Percentiles rank a stretch among this genome's conserved stretches.
These are phyloP conservation scores for Tanytarsus gracilentus DNA, from an alignment of 2,888 invertebrate genomes.

Conservation along the genomic window DNA sequence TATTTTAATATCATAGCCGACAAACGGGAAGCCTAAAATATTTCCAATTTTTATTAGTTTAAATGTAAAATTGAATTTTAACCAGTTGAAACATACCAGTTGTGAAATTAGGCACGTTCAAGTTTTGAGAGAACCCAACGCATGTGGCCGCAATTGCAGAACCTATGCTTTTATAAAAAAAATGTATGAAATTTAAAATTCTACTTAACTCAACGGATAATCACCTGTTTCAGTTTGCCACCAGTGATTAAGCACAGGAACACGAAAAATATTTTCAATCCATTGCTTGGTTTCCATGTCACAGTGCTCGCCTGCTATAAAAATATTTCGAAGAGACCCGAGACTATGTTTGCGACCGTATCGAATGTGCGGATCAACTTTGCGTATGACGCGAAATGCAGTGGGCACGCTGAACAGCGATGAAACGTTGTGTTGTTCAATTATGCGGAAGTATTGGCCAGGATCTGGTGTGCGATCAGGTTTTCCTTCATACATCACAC, in stretches of 20 bases:
- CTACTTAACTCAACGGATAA: not conserved
- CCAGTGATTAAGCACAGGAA: slow-evolving; percentile 84
- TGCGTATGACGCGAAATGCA: slow-evolving; percentile 71
- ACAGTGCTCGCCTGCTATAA: slow-evolving; percentile 88
- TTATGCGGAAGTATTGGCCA: slow-evolving; percentile 85
- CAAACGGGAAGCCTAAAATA: slow-evolving; percentile 59
- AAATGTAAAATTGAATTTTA: no score
- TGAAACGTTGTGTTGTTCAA: slow-evolving; percentile 76
- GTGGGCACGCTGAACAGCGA: slow-evolving; percentile 87
- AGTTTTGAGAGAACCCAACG: slow-evolving; percentile 62
- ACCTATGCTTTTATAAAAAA: slow-evolving; percentile 37
- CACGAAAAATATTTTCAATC: slow-evolving; percentile 61
- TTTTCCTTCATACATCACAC: slow-evolving; percentile 83
- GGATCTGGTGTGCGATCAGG: slow-evolving; percentile 91
- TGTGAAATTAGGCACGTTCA: slow-evolving; percentile 62
- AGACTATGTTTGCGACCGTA: slow-evolving; percentile 61
- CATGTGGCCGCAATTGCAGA: slow-evolving; percentile 81
- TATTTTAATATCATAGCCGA: slow-evolving; percentile 72
- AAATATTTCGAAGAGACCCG: slow-evolving; percentile 61
- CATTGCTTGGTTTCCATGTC: slow-evolving; percentile 80
- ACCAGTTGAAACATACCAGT: slow-evolving; percentile 51
- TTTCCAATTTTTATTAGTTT: no score
- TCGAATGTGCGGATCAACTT: slow-evolving; percentile 62
- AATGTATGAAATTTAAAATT: not conserved
- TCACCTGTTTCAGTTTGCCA: slow-evolving; percentile 89